Percentiles rank a stretch among this genome's conserved stretches.
Evolutionary conservation across 1,140 invertebrate species (phyloP).

Genomic region (Bombus ignitus): DNA sequence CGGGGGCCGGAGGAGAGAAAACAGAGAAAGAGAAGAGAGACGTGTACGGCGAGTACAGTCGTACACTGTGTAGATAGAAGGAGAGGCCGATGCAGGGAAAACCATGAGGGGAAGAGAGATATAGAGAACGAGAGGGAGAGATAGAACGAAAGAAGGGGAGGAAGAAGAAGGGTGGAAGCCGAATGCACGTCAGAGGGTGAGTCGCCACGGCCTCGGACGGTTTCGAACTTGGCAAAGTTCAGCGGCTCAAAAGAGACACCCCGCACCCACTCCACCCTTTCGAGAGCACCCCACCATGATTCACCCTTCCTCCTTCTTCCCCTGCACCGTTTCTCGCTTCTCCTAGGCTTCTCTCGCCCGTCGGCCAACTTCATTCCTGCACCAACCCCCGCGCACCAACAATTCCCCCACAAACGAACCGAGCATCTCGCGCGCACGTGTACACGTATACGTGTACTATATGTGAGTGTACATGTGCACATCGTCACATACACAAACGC

Average conservation of each 20-base stretch:
- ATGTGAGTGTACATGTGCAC: background rate
- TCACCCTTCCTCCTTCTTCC: conserved; percentile 42
- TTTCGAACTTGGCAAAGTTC: conserved; percentile 76
- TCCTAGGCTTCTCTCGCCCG: conserved; percentile 60
- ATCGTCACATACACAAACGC: background rate
- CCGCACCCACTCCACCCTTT: conserved; percentile 55
- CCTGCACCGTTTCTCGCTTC: conserved; percentile 41
- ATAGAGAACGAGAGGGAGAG: background rate
- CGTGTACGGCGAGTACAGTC: background rate
- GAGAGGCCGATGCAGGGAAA: conserved; percentile 8
- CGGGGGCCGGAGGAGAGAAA: background rate
- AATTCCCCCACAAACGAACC: conserved; percentile 3
- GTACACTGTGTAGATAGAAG: background rate
- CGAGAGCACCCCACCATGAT: conserved; percentile 60
- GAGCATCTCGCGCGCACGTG: conserved; percentile 21
- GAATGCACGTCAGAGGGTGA: conserved; percentile 53
- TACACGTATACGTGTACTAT: background rate
- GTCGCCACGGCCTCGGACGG: conserved; percentile 65
- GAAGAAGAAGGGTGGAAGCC: conserved; percentile 38
- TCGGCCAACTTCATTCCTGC: conserved; percentile 38
- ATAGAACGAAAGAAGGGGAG: conserved; percentile 24
- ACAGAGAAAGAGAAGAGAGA: conserved; percentile 30
- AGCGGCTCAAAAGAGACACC: conserved; percentile 71
- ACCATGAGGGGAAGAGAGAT: background rate
- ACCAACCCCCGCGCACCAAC: background rate